Evolutionary conservation across 2,797 vertebrate species (phyloP).

Genomic region (Rallus crepitans): DNA sequence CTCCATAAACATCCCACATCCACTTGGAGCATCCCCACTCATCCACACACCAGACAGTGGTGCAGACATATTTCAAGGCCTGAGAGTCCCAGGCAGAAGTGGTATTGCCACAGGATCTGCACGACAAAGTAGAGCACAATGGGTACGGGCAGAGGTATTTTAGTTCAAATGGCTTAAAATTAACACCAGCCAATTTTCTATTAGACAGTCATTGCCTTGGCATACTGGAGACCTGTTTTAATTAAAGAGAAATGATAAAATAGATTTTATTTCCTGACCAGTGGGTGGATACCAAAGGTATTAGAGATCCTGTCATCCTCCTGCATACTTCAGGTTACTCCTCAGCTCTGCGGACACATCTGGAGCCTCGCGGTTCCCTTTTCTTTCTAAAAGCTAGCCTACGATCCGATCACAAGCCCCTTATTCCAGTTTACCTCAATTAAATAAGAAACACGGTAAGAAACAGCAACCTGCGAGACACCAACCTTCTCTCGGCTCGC

Average conservation of each 20-base stretch:
- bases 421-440: background rate
- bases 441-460: background rate
- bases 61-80: conserved; percentile 58
- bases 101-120: background rate
- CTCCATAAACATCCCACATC: background rate
- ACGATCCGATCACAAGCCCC: background rate
- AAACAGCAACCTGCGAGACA: background rate
- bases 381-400: background rate
- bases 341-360: background rate
- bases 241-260: background rate
- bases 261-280: conserved; percentile 25
- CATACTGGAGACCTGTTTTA: background rate
- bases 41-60: background rate
- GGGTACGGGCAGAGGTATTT: background rate
- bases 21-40: background rate
- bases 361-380: background rate
- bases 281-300: background rate
- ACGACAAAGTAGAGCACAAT: background rate
- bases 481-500: background rate
- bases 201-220: background rate
- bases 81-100: conserved; percentile 8
- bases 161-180: conserved; percentile 1
- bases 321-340: conserved; percentile 53
- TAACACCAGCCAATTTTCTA: conserved; percentile 8
- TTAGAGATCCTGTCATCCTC: conserved; percentile 24